A percentile compares a stretch with the other conserved stretches of the same genome.
phyloP scores from a whole-genome alignment of 2,888 invertebrate genomes.

The Nymphalis c-album region DNA sequence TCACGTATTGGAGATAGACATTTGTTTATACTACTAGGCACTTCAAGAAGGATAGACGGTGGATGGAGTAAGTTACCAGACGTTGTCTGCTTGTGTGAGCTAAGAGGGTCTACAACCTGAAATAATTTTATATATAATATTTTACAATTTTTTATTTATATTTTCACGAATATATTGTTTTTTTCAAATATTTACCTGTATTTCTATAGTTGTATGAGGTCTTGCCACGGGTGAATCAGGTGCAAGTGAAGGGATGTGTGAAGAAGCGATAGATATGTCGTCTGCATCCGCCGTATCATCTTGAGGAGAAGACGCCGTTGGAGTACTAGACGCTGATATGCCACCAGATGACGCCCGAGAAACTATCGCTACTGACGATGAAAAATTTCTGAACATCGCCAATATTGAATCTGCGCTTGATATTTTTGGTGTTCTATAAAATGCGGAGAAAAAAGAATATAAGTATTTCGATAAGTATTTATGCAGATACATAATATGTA shows the following conservation, averaged over 20 bases:
- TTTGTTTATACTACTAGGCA: constrained; percentile 87
- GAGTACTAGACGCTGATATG: constrained; percentile 86
- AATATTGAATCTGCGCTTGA: constrained; percentile 90
- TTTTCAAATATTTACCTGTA: constrained; percentile 56
- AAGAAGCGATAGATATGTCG: constrained; percentile 87
- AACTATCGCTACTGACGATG: constrained; percentile 83
- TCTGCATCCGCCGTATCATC: constrained; percentile 86
- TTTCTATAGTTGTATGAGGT: constrained; percentile 74
- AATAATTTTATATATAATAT: constrained; percentile 30
- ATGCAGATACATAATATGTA: background rate
- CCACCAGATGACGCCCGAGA: constrained; percentile 83
- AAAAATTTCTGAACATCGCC: constrained; percentile 89
- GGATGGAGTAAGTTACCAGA: constrained; percentile 85
- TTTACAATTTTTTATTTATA: background rate
- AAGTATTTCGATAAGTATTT: constrained; percentile 36
- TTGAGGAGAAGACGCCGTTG: constrained; percentile 88
- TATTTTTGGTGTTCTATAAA: constrained; percentile 82
- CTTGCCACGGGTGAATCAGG: constrained; percentile 83
- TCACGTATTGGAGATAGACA: constrained; percentile 91
- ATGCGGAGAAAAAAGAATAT: constrained; percentile 19
- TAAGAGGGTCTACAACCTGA: constrained; percentile 85
- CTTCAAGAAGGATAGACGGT: constrained; percentile 88
- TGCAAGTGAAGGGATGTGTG: constrained; percentile 79
- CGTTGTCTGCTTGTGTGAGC: constrained; percentile 82
- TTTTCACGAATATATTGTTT: no score